Evolutionary conservation across 1,140 invertebrate species (phyloP).

Genomic region (Caenorhabditis remanei): DNA sequence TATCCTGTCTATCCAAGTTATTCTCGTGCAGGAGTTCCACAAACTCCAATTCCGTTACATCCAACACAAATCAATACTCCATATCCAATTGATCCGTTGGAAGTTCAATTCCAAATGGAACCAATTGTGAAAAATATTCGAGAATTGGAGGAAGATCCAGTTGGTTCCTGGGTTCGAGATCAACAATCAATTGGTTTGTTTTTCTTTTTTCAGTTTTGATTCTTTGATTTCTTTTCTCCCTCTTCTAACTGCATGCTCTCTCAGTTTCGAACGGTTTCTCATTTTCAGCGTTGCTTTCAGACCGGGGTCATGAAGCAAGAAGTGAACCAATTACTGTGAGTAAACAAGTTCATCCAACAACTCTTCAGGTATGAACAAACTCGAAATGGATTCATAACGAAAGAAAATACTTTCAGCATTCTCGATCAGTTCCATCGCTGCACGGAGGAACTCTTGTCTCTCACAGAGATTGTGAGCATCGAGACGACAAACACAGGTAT

Average conservation of each 20-base stretch:
- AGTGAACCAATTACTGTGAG: slow-evolving; percentile 67
- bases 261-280: slow-evolving; percentile 58
- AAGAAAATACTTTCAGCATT: slow-evolving; percentile 58
- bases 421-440: slow-evolving; percentile 66
- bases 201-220: slow-evolving; percentile 25
- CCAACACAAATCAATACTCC: slow-evolving; percentile 59
- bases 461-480: slow-evolving; percentile 63
- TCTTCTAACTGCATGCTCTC: slow-evolving; percentile 49
- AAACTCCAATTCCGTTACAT: slow-evolving; percentile 58
- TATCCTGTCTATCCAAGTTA: slow-evolving; percentile 53
- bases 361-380: neutral
- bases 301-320: slow-evolving; percentile 59
- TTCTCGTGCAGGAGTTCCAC: slow-evolving; percentile 57
- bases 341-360: slow-evolving; percentile 20
- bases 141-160: slow-evolving; percentile 64
- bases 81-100: slow-evolving; percentile 48
- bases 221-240: slow-evolving; percentile 27
- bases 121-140: slow-evolving; percentile 43
- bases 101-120: slow-evolving; percentile 32
- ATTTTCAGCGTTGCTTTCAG: slow-evolving; percentile 60
- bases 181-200: slow-evolving; percentile 59
- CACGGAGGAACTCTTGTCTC: slow-evolving; percentile 63
- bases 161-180: slow-evolving; percentile 65
- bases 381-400: neutral
- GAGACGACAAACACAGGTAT: slow-evolving; percentile 24